Evolutionary conservation across 2,797 vertebrate species (phyloP).

Genomic region (Corythornis leucogaster): DNA sequence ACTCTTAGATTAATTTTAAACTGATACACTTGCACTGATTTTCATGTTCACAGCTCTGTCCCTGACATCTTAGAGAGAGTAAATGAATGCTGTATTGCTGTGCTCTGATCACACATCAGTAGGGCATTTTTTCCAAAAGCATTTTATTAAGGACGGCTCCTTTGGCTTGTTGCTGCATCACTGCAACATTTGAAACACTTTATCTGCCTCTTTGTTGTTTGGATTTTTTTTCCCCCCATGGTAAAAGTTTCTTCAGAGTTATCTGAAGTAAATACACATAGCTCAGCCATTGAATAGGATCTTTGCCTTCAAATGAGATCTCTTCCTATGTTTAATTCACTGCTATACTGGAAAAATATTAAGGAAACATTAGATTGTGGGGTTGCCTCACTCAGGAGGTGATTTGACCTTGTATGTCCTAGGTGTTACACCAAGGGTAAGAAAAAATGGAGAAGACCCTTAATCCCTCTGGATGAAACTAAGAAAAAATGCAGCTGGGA

Average conservation of each 20-base stretch:
- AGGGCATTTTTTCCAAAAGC: background rate
- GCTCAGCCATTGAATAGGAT: background rate
- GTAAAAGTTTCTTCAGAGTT: background rate
- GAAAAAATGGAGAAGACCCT: background rate
- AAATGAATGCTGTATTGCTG: background rate
- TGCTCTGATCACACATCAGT: background rate
- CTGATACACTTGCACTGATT: background rate
- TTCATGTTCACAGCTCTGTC: background rate
- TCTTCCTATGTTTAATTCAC: background rate
- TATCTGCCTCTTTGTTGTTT: background rate
- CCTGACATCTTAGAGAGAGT: background rate
- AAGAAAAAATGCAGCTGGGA: background rate
- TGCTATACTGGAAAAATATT: background rate
- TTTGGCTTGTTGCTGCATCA: background rate
- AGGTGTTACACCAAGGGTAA: background rate
- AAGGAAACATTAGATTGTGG: background rate
- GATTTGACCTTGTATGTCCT: background rate
- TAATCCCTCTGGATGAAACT: background rate
- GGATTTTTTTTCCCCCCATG: background rate
- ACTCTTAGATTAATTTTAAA: conserved; percentile 16
- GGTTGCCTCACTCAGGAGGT: background rate
- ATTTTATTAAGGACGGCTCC: background rate
- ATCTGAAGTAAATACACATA: background rate
- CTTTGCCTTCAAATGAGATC: background rate
- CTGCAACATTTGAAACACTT: background rate